Conservation (phyloP, 2,113 vertebrate genomes). For the Trachemys scripta region DNA sequence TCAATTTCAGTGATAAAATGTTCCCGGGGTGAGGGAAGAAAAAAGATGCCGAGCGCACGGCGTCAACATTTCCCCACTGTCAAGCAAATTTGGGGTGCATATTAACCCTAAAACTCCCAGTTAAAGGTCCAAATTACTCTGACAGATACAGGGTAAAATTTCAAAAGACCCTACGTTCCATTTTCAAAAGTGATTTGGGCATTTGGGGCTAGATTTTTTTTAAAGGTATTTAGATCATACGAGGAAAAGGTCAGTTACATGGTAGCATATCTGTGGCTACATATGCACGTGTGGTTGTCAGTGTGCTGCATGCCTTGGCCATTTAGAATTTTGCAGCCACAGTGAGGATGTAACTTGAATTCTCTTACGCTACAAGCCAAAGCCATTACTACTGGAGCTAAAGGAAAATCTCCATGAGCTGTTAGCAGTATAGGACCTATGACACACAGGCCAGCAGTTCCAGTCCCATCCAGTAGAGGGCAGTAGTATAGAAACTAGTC, state of each 20-base stretch:
- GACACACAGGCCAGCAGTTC: neutral
- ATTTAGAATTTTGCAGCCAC: neutral
- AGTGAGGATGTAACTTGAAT: neutral
- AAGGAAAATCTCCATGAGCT: neutral
- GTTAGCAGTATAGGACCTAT: neutral
- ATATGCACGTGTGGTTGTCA: neutral
- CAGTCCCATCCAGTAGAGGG: neutral
- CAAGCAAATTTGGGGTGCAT: neutral
- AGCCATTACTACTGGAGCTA: neutral
- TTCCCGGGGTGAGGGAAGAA: neutral
- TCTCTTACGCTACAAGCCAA: neutral
- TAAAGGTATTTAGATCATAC: neutral
- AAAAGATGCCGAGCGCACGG: neutral
- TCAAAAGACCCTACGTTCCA: neutral
- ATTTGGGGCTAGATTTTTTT: neutral
- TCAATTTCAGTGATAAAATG: neutral
- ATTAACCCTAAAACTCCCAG: neutral
- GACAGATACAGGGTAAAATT: neutral
- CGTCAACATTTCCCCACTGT: neutral
- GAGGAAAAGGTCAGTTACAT: neutral
- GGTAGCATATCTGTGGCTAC: neutral
- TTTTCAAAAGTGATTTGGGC: neutral
- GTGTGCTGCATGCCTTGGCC: neutral
- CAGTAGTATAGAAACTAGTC: neutral
- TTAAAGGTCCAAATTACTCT: neutral